A percentile compares a stretch with the other conserved stretches of the same genome.
Evolutionary conservation across 2,797 vertebrate species (phyloP).

Genomic region (Pangasius sanitwongsei): DNA sequence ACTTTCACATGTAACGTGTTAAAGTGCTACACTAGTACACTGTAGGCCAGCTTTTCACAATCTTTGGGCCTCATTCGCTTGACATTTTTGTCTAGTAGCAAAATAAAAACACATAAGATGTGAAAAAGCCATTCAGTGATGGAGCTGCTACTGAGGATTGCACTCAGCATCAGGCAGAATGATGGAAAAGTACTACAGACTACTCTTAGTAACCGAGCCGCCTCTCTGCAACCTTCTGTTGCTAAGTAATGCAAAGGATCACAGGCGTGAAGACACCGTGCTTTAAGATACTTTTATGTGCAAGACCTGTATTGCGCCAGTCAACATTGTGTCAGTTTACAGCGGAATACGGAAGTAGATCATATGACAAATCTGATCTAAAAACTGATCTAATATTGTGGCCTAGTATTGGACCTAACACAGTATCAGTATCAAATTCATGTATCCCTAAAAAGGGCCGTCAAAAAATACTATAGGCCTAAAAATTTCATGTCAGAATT

Average conservation of each 20-base stretch:
- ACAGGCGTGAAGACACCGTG: neutral
- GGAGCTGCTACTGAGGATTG: no score
- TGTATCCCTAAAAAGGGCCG: neutral
- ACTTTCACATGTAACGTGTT: neutral
- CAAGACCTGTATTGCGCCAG: neutral
- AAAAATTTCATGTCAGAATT: neutral
- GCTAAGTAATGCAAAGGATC: neutral
- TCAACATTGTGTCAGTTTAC: neutral
- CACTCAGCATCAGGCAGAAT: neutral
- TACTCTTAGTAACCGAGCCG: neutral
- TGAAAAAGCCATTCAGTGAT: neutral
- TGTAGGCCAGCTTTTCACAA: neutral
- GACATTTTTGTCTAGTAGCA: neutral
- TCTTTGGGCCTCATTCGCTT: neutral
- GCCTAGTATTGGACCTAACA: neutral
- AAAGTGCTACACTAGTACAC: neutral
- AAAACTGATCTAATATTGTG: neutral
- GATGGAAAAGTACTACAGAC: neutral
- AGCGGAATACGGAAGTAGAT: neutral
- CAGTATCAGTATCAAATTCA: neutral
- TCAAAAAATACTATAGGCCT: neutral
- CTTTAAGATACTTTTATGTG: neutral
- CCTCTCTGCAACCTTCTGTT: conserved; percentile 3
- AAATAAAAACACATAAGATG: neutral
- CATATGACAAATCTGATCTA: neutral